Evolutionary conservation across 2,888 invertebrate species (phyloP).

Genomic region (Lumbricus terrestris): DNA sequence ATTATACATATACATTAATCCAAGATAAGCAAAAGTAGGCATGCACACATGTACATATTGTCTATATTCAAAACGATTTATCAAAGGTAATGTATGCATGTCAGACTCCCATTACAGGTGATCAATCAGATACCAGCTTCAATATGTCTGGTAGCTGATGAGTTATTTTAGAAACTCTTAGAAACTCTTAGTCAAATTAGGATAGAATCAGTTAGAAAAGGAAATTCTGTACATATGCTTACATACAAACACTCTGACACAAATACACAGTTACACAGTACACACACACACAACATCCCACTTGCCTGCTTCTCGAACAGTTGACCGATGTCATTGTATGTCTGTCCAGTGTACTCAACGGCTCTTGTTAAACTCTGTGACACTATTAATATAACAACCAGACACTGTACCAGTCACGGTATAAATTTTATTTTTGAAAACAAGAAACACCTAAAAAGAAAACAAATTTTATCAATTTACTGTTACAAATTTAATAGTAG

Average conservation of each 20-base stretch:
- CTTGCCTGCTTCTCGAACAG: constrained; percentile 79
- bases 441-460: not conserved
- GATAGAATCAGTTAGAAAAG: too few species aligned
- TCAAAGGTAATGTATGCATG: too few species aligned
- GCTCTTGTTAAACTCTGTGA: constrained; percentile 70
- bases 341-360: constrained; percentile 80
- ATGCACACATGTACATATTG: not conserved
- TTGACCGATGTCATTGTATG: constrained; percentile 84
- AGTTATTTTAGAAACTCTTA: too few species aligned
- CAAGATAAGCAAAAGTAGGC: too few species aligned
- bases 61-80: too few species aligned
- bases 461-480: not conserved
- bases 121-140: not conserved
- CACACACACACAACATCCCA: too few species aligned
- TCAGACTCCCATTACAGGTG: not conserved
- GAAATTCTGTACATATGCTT: not conserved
- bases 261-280: too few species aligned
- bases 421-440: too few species aligned
- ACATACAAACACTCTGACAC: not conserved
- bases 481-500: not conserved
- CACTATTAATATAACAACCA: constrained; percentile 33
- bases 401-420: not conserved
- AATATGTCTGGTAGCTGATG: not conserved
- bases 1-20: too few species aligned
- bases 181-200: not conserved